Conservation (phyloP, 1,140 invertebrate species). For the Drosophila melanica region DNA sequence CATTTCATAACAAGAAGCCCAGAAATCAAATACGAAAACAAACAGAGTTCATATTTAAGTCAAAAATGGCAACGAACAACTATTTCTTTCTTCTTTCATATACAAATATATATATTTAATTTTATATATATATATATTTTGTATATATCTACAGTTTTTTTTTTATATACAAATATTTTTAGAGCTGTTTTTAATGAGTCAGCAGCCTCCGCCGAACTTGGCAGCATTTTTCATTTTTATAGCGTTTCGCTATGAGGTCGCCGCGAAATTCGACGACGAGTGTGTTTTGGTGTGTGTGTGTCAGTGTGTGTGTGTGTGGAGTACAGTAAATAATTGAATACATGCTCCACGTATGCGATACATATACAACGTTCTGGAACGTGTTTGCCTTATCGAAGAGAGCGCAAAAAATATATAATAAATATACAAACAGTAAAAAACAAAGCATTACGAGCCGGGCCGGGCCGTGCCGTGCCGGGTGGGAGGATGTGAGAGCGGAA, state of each 20-base stretch:
- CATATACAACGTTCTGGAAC: constrained; percentile 34
- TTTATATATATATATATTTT: background rate
- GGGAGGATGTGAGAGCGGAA: constrained; percentile 23
- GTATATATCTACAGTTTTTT: constrained; percentile 1
- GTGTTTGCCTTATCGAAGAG: constrained; percentile 51
- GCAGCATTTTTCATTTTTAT: constrained; percentile 58
- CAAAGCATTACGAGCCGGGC: too few relatives aligned
- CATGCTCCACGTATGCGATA: constrained; percentile 16
- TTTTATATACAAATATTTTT: constrained; percentile 48
- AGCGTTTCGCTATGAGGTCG: constrained; percentile 56
- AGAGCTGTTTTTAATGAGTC: constrained; percentile 70
- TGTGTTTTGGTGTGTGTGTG: background rate
- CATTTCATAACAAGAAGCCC: constrained; percentile 8
- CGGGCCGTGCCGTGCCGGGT: background rate
- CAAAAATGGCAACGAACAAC: constrained; percentile 54
- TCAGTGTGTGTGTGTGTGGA: background rate
- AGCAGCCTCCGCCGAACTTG: constrained; percentile 50
- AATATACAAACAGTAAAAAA: constrained; percentile 17
- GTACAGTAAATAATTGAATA: constrained; percentile 34
- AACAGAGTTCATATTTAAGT: constrained; percentile 50
- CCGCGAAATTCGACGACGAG: constrained; percentile 56
- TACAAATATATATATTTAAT: too few relatives aligned
- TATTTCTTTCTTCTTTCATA: constrained; percentile 12
- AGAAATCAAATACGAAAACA: constrained; percentile 14
- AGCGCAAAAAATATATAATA: constrained; percentile 15